Conservation (phyloP, 2,113 vertebrate species). For the Grallaria varia region DNA sequence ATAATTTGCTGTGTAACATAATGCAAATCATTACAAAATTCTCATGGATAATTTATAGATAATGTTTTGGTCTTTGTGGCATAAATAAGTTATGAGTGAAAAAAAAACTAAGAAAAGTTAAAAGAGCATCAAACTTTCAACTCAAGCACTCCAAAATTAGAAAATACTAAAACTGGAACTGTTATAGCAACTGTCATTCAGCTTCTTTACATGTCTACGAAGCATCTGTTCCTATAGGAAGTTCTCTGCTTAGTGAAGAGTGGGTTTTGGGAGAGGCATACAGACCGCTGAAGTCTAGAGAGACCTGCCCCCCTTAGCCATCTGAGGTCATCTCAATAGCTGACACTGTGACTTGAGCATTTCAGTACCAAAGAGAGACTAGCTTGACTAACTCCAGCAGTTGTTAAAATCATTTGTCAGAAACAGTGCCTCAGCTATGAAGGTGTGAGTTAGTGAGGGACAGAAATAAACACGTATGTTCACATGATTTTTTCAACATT, state of each 20-base stretch:
- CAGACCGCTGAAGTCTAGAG: not conserved
- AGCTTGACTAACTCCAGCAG: not conserved
- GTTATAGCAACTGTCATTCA: not conserved
- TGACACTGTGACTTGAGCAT: not conserved
- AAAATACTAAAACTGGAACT: not conserved
- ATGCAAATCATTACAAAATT: not conserved
- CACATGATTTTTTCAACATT: not conserved
- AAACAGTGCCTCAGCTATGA: not conserved
- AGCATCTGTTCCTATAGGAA: not conserved
- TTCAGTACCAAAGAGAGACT: not conserved
- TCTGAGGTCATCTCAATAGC: not conserved
- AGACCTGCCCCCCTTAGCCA: not conserved
- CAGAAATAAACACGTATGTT: not conserved
- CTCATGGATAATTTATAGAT: not conserved
- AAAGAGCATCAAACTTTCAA: not conserved
- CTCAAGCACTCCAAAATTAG: not conserved
- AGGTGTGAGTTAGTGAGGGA: not conserved
- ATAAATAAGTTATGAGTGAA: not conserved
- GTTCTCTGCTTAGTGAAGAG: not conserved
- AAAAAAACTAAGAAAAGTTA: not conserved
- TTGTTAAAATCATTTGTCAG: not conserved
- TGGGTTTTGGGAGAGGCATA: not conserved
- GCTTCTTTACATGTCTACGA: not conserved
- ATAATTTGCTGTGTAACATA: not conserved
- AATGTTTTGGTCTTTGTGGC: not conserved